Conservation (phyloP, 2,888 invertebrate genomes). For the Ormia ochracea region DNA sequence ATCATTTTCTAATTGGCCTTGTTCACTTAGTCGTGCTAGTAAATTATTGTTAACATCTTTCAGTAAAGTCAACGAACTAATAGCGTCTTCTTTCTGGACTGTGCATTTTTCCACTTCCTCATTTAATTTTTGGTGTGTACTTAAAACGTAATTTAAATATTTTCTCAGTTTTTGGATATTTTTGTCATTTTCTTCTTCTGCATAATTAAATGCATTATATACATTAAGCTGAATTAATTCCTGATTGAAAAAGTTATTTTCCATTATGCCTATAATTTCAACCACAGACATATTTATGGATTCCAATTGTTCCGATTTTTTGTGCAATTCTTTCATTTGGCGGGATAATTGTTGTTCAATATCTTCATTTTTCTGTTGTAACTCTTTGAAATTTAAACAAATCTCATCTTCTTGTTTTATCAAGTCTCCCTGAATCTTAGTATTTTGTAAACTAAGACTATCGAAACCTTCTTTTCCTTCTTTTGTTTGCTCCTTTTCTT, state of each 20-base stretch:
- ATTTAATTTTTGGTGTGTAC: conserved; percentile 35
- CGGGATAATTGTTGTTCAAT: conserved; percentile 44
- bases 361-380: conserved; percentile 55
- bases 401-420: conserved; percentile 53
- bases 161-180: conserved; percentile 38
- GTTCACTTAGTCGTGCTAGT: conserved; percentile 37
- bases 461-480: conserved; percentile 26
- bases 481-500: conserved; percentile 54
- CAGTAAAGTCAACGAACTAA: conserved; percentile 10
- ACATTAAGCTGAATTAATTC: conserved; percentile 4
- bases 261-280: conserved; percentile 54
- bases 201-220: conserved; percentile 45
- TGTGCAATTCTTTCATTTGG: conserved; percentile 33
- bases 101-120: conserved; percentile 36
- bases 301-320: conserved; percentile 53
- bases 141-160: conserved; percentile 49
- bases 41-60: conserved; percentile 46
- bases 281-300: conserved; percentile 39
- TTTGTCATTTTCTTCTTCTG: conserved; percentile 8
- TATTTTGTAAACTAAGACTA: conserved; percentile 30
- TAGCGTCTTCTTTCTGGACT: conserved; percentile 37
- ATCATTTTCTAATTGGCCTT: conserved; percentile 58
- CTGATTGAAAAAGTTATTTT: conserved; percentile 48
- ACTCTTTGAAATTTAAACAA: conserved; percentile 48
- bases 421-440: conserved; percentile 57